Evolutionary conservation across 2,888 invertebrate genomes (phyloP).

Genomic region (Aspidapion aeneum): DNA sequence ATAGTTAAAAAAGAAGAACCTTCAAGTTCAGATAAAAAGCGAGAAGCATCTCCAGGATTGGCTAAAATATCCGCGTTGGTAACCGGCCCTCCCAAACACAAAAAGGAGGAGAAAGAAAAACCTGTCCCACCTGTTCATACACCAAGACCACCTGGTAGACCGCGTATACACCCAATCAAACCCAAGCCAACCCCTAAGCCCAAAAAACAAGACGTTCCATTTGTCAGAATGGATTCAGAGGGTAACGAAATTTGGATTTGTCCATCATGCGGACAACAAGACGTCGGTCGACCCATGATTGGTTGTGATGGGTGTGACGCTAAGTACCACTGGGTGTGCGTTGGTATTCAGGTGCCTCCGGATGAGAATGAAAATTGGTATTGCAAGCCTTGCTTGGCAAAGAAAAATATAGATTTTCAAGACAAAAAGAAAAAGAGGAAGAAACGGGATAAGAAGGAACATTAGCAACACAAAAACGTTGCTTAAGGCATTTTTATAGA

Average conservation of each 20-base stretch:
- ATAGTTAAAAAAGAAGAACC: constrained; percentile 60
- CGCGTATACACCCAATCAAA: constrained; percentile 44
- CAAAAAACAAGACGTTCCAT: constrained; percentile 35
- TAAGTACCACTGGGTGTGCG: constrained; percentile 92
- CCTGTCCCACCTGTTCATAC: constrained; percentile 19
- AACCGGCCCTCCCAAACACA: constrained; percentile 75
- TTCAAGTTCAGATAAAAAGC: constrained; percentile 49
- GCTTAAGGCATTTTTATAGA: no score
- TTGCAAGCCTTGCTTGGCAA: constrained; percentile 79
- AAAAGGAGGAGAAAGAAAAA: constrained; percentile 36
- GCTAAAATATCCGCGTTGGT: constrained; percentile 81
- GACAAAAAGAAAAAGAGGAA: constrained; percentile 67
- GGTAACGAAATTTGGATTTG: constrained; percentile 96
- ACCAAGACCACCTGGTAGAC: constrained; percentile 41
- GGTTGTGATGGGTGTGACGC: constrained; percentile 97
- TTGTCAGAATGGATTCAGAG: constrained; percentile 54
- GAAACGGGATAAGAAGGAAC: constrained; percentile 62
- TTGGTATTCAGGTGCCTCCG: constrained; percentile 82
- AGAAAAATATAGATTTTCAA: constrained; percentile 65
- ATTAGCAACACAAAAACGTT: constrained; percentile 26
- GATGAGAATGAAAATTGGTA: constrained; percentile 91
- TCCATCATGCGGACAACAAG: constrained; percentile 90
- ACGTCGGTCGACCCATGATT: constrained; percentile 97
- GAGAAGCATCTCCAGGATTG: constrained; percentile 75
- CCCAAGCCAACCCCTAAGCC: constrained; percentile 40